Conservation (phyloP, 2,113 vertebrate genomes). For the Actenoides hombroni region DNA sequence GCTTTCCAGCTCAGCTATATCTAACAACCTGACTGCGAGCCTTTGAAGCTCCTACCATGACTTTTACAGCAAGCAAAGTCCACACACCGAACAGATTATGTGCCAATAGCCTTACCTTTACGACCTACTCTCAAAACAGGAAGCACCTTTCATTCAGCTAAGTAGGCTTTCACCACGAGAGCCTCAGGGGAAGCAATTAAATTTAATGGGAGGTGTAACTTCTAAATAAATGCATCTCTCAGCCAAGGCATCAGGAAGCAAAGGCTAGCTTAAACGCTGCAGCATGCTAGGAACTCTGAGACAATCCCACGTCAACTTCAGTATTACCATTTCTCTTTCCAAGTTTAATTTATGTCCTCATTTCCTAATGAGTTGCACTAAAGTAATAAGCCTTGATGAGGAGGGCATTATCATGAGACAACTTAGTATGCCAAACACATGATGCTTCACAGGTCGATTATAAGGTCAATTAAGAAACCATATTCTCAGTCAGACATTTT, state of each 20-base stretch:
- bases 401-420: not conserved
- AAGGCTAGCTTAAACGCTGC: not conserved
- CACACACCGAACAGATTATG: not conserved
- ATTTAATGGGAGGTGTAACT: not conserved
- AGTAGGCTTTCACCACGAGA: not conserved
- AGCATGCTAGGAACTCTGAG: not conserved
- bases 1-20: not conserved
- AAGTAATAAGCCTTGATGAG: slow-evolving; percentile 6
- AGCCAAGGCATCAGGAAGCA: not conserved
- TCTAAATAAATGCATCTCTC: not conserved
- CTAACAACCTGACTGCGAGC: accelerated
- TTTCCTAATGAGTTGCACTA: slow-evolving; percentile 11
- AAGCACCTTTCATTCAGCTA: not conserved
- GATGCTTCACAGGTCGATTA: not conserved
- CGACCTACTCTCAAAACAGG: not conserved
- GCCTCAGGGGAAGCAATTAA: not conserved
- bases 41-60: not conserved
- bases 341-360: not conserved
- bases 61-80: not conserved
- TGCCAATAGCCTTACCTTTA: not conserved
- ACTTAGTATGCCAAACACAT: not conserved
- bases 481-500: not conserved
- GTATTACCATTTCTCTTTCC: not conserved
- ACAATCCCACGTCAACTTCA: not conserved
- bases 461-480: slow-evolving; percentile 16